Conservation (phyloP, 2,888 invertebrate species). For the Tenthredo mesomela region DNA sequence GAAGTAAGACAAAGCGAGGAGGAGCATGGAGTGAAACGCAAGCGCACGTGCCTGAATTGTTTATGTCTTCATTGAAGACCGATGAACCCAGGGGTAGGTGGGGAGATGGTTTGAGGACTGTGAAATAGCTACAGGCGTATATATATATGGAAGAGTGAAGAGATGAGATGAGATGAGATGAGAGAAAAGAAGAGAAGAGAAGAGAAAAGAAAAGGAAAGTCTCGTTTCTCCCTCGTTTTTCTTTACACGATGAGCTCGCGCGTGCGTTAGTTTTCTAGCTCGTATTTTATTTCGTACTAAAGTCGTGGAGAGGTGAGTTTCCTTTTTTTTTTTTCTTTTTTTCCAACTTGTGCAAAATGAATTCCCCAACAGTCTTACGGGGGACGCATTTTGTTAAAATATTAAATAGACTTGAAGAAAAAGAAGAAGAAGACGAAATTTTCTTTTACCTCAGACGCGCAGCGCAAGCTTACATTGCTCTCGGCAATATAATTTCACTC, state of each 20-base stretch:
- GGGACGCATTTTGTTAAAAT: background rate
- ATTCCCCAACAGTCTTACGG: background rate
- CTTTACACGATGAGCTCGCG: background rate
- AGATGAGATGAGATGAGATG: background rate
- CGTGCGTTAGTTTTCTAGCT: background rate
- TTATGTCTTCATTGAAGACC: slow-evolving; percentile 45
- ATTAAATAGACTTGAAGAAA: background rate
- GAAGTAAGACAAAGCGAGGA: slow-evolving; percentile 1
- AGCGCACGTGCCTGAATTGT: slow-evolving; percentile 49
- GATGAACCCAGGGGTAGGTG: slow-evolving; percentile 20
- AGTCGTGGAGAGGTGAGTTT: background rate
- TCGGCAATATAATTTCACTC: background rate
- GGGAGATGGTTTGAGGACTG: slow-evolving; percentile 6
- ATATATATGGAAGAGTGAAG: background rate
- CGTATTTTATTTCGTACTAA: background rate
- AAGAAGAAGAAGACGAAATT: background rate
- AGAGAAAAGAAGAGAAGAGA: background rate
- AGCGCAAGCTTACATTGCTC: too few relatives aligned
- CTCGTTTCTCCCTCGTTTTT: background rate
- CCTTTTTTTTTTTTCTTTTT: background rate
- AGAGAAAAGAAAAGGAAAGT: background rate
- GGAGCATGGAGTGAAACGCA: background rate
- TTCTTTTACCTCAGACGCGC: background rate
- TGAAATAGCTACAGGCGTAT: background rate
- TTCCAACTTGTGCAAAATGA: background rate